phyloP scores from a whole-genome alignment of 2,797 vertebrate genomes.

The Gymnopithys bicolor region DNA sequence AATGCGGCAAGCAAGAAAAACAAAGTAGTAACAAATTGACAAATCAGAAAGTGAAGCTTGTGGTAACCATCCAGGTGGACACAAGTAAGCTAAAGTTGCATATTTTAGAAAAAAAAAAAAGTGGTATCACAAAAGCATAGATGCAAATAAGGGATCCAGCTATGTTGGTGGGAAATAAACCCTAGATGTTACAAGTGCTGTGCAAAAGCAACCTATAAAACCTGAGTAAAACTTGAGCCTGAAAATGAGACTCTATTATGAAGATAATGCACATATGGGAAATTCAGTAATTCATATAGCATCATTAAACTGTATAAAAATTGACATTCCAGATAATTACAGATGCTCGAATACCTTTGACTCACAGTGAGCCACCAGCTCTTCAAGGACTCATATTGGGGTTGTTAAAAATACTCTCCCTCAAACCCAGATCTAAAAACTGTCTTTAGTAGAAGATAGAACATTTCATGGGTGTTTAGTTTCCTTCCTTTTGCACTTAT shows the following conservation, averaged over 20 bases:
- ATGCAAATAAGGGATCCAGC: not conserved
- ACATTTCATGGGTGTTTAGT: not conserved
- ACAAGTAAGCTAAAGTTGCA: not conserved
- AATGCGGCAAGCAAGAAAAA: not conserved
- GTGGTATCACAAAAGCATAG: not conserved
- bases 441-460: not conserved
- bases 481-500: not conserved
- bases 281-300: not conserved
- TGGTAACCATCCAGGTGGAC: rapidly evolving
- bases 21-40: not conserved
- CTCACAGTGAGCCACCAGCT: not conserved
- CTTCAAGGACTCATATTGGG: not conserved
- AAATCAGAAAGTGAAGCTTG: not conserved
- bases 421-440: not conserved
- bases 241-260: not conserved
- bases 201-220: not conserved
- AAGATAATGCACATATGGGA: not conserved
- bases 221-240: not conserved
- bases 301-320: not conserved
- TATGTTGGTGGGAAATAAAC: not conserved
- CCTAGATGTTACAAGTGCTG: not conserved
- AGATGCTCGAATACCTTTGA: not conserved
- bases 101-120: not conserved
- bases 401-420: not conserved
- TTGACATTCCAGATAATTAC: not conserved